A percentile compares a stretch with the other conserved stretches of the same genome.
Conservation (phyloP, 1,140 invertebrate genomes). For the Bemisia tabaci region DNA sequence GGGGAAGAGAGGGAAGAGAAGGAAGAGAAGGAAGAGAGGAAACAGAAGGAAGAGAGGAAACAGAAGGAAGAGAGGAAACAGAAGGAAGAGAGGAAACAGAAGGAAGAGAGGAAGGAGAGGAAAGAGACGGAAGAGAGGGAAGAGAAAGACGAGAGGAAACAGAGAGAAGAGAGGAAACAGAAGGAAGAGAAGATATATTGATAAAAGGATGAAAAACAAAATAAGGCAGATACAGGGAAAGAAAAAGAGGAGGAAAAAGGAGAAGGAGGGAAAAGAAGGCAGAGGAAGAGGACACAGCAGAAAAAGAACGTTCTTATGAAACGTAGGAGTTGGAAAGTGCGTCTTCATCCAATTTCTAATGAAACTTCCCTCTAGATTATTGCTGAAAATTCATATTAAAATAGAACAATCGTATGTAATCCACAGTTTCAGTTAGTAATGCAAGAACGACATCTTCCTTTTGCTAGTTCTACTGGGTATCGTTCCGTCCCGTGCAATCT, state of each 20-base stretch:
- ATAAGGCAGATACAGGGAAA: not conserved
- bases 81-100: not conserved
- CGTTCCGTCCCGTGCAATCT: too few relatives aligned
- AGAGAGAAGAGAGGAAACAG: not conserved
- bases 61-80: not conserved
- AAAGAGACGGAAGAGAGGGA: not conserved
- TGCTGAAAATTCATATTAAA: too few relatives aligned
- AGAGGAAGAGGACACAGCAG: too few relatives aligned
- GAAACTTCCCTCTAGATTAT: too few relatives aligned
- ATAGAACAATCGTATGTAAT: too few relatives aligned
- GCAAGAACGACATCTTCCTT: too few relatives aligned
- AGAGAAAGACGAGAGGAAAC: not conserved
- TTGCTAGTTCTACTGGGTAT: too few relatives aligned
- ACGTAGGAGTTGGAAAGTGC: too few relatives aligned
- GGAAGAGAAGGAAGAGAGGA: not conserved
- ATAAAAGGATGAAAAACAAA: not conserved
- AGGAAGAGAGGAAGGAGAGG: not conserved
- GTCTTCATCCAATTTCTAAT: too few relatives aligned
- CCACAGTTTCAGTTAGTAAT: too few relatives aligned
- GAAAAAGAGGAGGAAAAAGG: not conserved
- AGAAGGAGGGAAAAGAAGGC: too few relatives aligned
- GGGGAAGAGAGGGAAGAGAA: not conserved
- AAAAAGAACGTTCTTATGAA: too few relatives aligned
- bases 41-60: not conserved
- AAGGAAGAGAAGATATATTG: not conserved